A percentile compares a stretch with the other conserved stretches of the same genome.
These are phyloP conservation scores for Dendroctonus valens DNA, from an alignment of 1,140 invertebrate genomes.

Conservation along the genomic window DNA sequence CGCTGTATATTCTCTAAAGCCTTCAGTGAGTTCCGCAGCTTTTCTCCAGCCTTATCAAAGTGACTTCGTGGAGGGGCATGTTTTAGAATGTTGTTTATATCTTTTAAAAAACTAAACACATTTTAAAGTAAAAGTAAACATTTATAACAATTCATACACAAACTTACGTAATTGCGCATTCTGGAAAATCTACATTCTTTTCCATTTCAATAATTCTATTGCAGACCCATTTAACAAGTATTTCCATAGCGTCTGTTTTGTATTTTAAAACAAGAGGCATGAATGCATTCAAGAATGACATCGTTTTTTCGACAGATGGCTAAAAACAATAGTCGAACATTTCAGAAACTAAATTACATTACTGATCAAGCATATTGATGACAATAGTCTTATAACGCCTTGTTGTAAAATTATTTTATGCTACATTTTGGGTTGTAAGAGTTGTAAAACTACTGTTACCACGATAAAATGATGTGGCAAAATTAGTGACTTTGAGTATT, in stretches of 20 bases:
- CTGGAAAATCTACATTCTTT: conserved; percentile 36
- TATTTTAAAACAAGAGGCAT: conserved; percentile 38
- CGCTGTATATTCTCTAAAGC: conserved; percentile 33
- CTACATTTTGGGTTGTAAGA: too few relatives aligned
- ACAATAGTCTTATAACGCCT: too few relatives aligned
- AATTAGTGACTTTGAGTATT: too few relatives aligned
- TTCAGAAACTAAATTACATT: too few relatives aligned
- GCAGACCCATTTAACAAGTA: conserved; percentile 39
- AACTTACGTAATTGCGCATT: conserved; percentile 35
- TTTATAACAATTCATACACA: background rate
- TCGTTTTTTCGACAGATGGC: too few relatives aligned
- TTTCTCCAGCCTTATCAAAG: conserved; percentile 21
- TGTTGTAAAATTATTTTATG: too few relatives aligned
- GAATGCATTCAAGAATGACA: conserved; percentile 38
- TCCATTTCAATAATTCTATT: conserved; percentile 36
- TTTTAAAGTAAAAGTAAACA: background rate
- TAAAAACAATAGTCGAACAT: too few relatives aligned
- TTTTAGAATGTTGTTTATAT: conserved; percentile 35
- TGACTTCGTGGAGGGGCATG: conserved; percentile 28
- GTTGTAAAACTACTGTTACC: too few relatives aligned
- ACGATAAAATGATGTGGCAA: too few relatives aligned
- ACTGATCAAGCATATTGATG: too few relatives aligned
- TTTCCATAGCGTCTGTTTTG: conserved; percentile 26
- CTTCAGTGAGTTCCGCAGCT: conserved; percentile 24
- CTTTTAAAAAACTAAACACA: conserved; percentile 30